Evolutionary conservation across 2,113 vertebrate species (phyloP).

Genomic region (Campylomormyrus tamandua): DNA sequence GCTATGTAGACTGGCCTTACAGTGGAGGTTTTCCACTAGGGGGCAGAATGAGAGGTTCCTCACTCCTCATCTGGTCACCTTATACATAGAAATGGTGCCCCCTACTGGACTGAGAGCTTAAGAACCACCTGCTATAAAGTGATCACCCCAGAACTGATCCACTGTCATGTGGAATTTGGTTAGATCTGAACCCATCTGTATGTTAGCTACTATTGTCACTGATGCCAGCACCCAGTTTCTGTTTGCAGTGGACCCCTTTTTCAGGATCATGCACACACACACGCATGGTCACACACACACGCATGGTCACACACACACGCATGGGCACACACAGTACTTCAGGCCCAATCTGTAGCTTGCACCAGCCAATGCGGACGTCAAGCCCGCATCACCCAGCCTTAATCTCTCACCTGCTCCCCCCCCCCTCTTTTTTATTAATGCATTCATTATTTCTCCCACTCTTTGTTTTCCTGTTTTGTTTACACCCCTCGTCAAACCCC

Average conservation of each 20-base stretch:
- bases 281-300: background rate
- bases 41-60: background rate
- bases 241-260: conserved; percentile 37
- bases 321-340: background rate
- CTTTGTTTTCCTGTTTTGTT: conserved; percentile 19
- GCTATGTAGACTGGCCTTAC: background rate
- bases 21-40: conserved; percentile 3
- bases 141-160: background rate
- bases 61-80: background rate
- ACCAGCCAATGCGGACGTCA: conserved; percentile 66
- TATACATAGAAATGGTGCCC: background rate
- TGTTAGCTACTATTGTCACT: background rate
- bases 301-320: background rate
- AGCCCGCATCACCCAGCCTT: conserved; percentile 67
- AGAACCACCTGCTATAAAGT: background rate
- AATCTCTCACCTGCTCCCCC: conserved; percentile 91
- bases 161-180: background rate
- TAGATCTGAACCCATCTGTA: background rate
- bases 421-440: conserved; percentile 29
- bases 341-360: conserved; percentile 41
- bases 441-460: background rate
- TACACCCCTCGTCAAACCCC: conserved; percentile 7
- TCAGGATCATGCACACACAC: background rate
- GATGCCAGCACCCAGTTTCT: background rate
- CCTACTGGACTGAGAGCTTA: background rate